Base-by-base conservation (phyloP, 2,113 vertebrate species). In the Furnarius figulus region DNA sequence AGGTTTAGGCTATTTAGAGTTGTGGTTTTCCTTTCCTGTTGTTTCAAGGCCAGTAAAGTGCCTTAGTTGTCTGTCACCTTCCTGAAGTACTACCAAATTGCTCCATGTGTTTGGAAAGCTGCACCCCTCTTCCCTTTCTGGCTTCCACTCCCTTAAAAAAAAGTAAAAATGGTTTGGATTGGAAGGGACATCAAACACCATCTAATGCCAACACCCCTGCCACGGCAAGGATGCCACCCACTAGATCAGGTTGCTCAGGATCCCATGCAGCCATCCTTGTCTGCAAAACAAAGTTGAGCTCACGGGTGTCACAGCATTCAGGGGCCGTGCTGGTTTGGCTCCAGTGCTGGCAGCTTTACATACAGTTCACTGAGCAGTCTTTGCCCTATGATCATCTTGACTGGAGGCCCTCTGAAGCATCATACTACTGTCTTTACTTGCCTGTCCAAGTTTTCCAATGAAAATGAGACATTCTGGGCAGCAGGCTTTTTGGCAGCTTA, bases 41-140 rank as follows among this genome's bases (percentile, higher is more conserved):
- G 3, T 70, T 88, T 80, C 47, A 56, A 66, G 66, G 49, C 65
- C 25, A 33, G 6, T 8, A 6, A 2, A 19, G 8, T 37, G 22
- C 5, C 4, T 27, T 79, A 35, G 9, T 5, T 80, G n/a, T 5
- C 55, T 77, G 42, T 70, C 25, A 39, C 2, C 12, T 79, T 66
- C 42, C 37, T 56, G 42, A 25, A 42, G 20, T 21, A 7, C 20
- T 72, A 37, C 39, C 37, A 49, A 27, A 70, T 13, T 0, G 0
- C 23, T n/a, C 25, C 11, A 16, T 0, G 0, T 10, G 6, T n/a
- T 66, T 83, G 55, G 20, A 23, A 79, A n/a, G 9, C 14, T 67
- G 17, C 3, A 33, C 0, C 5, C 5, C 9, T 46, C 53, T 61
- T 74, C 30, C 22, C 24, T 67, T 37, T 25, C 47, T 70, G 55